Percentiles rank a stretch among this genome's conserved stretches.
phyloP scores from a whole-genome alignment of 2,888 invertebrate genomes.

The Melieria omissa region DNA sequence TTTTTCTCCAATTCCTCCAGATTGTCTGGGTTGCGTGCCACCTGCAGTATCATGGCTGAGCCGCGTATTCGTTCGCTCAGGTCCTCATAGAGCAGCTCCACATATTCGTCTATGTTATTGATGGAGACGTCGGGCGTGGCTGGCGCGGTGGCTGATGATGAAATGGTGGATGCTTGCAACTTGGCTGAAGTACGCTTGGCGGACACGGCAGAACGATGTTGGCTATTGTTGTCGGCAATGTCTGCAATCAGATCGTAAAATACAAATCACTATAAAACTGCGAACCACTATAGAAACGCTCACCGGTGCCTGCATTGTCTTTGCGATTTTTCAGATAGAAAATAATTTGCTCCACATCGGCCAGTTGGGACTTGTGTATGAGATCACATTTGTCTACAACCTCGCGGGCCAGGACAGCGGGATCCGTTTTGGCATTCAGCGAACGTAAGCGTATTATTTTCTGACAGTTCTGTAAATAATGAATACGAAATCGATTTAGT shows the following conservation, averaged over 20 bases:
- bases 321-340: constrained; percentile 86
- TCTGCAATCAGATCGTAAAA: constrained; percentile 45
- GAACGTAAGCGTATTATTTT: constrained; percentile 86
- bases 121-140: constrained; percentile 73
- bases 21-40: constrained; percentile 94
- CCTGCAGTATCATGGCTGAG: constrained; percentile 88
- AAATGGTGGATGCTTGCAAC: constrained; percentile 50
- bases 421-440: constrained; percentile 82
- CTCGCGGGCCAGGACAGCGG: constrained; percentile 81
- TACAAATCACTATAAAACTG: not conserved
- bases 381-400: constrained; percentile 87
- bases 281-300: too few relatives aligned
- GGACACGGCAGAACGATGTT: constrained; percentile 56
- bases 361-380: constrained; percentile 82
- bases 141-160: constrained; percentile 58
- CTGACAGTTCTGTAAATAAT: constrained; percentile 73
- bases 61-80: constrained; percentile 92
- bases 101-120: constrained; percentile 90
- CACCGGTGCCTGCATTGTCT: constrained; percentile 66
- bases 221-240: constrained; percentile 60
- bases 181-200: constrained; percentile 52
- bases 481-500: too few relatives aligned
- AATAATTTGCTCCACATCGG: constrained; percentile 88
- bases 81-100: constrained; percentile 96
- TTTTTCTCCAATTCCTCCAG: constrained; percentile 92